Base-by-base conservation (phyloP, 2,113 vertebrate genomes). In the Brachyhypopomus gauderio region DNA sequence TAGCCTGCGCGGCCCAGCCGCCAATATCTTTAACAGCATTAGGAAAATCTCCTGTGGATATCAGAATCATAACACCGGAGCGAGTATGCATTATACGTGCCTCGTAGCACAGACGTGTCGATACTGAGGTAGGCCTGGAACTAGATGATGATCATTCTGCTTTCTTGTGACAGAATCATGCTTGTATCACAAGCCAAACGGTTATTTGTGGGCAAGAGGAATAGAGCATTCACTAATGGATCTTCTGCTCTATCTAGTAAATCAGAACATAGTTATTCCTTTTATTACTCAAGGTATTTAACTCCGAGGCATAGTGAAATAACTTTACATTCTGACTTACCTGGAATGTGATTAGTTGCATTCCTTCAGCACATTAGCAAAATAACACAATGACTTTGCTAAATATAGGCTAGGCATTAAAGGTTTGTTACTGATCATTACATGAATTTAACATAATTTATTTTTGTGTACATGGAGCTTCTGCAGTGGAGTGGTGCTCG, bases 21-120 rank as follows among this genome's bases (percentile, higher is more conserved):
- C 56, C 19, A 34, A 55, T 73, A 73, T 64, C 27, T 73, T 73
- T 73, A 73, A 73, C 72, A 52, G 58, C 70, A 25, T 72, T 62
- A 79, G n/a, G 23, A 72, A 62, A 36, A 78, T 34, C 77, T 78
- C 52, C 14, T 78, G 20, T 56, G 25, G 56, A 63, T 63, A 80
- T 22, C 19, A 34, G 17, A 59, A 55, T 45, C 34, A 60, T 52
- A 72, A 23, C 48, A 63, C 59, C 64, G 59, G 14, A 64, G 58
- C 58, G 36, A 48, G 16, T 17, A 72, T 63, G 5, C 20, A 66
- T 66, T 67, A 67, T 30, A 67, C 64, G 11, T 67, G 63, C 63
- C 27, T 52, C 12, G 9, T 34, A 66, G 14, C 63, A 23, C n/a
- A 62, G 25, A n/a, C 23, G 59, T 62, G 22, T 62, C 23, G 45